A percentile compares a stretch with the other conserved stretches of the same genome.
Conservation (phyloP, 2,888 invertebrate genomes). For the Thyatira batis region DNA sequence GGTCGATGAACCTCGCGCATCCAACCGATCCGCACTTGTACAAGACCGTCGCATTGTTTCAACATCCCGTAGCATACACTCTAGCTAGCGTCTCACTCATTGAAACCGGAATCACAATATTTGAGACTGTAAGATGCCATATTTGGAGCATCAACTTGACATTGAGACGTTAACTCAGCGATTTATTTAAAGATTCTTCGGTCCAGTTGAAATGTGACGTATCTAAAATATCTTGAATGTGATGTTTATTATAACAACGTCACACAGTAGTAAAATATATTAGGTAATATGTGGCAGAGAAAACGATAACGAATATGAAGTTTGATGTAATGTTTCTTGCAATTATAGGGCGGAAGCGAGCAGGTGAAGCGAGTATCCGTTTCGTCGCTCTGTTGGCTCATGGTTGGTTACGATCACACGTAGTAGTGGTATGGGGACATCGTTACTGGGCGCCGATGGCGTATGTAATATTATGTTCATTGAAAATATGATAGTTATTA, state of each 20-base stretch:
- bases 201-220: constrained; percentile 5
- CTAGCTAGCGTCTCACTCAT: constrained; percentile 40
- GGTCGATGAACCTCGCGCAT: constrained; percentile 75
- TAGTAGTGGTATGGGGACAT: constrained; percentile 38
- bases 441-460: constrained; percentile 29
- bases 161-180: constrained; percentile 18
- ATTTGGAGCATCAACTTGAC: constrained; percentile 27
- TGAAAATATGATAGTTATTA: too few species aligned
- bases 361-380: constrained; percentile 76
- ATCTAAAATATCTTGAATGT: not conserved
- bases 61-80: constrained; percentile 56
- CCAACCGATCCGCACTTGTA: constrained; percentile 78
- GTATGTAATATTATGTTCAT: constrained; percentile 1
- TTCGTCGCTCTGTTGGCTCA: constrained; percentile 43
- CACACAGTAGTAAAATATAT: not conserved
- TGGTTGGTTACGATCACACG: constrained; percentile 31
- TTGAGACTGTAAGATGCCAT: constrained; percentile 30
- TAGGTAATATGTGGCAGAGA: constrained; percentile 2
- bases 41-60: constrained; percentile 75
- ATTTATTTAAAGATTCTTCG: constrained; percentile 10
- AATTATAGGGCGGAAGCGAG: constrained; percentile 73
- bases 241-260: not conserved
- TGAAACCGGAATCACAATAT: constrained; percentile 43
- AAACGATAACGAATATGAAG: constrained; percentile 16
- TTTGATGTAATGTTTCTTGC: constrained; percentile 53